These are phyloP conservation scores for Hyalella azteca DNA, from an alignment of 2,888 invertebrate species.

Conservation along the genomic window DNA sequence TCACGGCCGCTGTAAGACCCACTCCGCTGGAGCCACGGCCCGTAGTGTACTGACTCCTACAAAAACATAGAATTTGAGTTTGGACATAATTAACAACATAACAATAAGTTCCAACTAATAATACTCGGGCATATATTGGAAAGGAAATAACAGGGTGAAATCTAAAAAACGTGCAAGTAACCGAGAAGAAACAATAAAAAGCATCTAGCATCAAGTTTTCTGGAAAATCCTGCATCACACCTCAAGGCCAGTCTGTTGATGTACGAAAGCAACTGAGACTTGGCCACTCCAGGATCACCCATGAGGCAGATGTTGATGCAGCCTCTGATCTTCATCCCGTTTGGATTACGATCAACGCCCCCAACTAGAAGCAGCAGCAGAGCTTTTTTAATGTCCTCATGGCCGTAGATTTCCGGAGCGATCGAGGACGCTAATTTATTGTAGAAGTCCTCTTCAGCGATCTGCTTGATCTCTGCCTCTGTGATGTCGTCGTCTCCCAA, in stretches of 20 bases:
- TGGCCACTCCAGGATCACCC: slow-evolving; percentile 99
- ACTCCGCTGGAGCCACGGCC: slow-evolving; percentile 97
- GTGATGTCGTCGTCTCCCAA: slow-evolving; percentile 74
- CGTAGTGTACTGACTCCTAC: slow-evolving; percentile 85
- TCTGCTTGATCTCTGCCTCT: slow-evolving; percentile 78
- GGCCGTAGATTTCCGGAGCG: slow-evolving; percentile 98
- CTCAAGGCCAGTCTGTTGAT: slow-evolving; percentile 88
- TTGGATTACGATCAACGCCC: slow-evolving; percentile 73
- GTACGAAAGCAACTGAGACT: slow-evolving; percentile 93
- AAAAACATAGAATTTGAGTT: no score
- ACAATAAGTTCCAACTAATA: no score
- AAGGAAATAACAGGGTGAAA: no score
- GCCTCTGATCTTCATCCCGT: slow-evolving; percentile 95
- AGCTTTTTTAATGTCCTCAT: slow-evolving; percentile 97
- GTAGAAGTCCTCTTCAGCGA: slow-evolving; percentile 90
- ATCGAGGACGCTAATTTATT: slow-evolving; percentile 88
- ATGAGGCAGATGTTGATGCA: slow-evolving; percentile 97
- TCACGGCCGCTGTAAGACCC: slow-evolving; percentile 97
- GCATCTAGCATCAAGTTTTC: not conserved
- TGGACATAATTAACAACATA: no score
- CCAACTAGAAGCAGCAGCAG: slow-evolving; percentile 86
- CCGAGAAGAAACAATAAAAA: not conserved
- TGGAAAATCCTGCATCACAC: slow-evolving; percentile 63
- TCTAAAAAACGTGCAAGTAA: no score
- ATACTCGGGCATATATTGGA: no score